Conservation (phyloP, 2,797 vertebrate genomes). For the Sebastiscus albofasciatus region DNA sequence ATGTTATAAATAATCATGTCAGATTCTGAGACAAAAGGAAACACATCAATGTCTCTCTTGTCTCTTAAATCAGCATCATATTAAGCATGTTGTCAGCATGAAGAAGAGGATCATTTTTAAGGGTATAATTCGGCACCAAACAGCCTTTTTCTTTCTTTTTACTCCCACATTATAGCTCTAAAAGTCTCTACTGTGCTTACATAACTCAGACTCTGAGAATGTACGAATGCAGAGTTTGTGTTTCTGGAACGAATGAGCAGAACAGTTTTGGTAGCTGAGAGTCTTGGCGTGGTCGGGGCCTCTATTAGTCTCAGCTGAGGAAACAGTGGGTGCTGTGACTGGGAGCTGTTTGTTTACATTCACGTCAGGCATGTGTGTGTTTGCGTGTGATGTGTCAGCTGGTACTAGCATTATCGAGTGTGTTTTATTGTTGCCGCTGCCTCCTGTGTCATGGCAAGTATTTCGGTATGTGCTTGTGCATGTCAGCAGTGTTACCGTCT, state of each 20-base stretch:
- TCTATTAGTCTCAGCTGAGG: slow-evolving; percentile 59
- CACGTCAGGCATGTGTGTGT: slow-evolving; percentile 52
- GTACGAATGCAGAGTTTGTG: not conserved
- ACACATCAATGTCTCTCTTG: not conserved
- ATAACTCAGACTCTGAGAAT: slow-evolving; percentile 26
- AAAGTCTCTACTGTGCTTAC: not conserved
- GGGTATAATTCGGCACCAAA: not conserved
- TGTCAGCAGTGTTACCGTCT: not conserved
- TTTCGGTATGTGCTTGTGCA: slow-evolving; percentile 11
- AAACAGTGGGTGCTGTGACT: slow-evolving; percentile 52
- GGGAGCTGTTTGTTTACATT: slow-evolving; percentile 57
- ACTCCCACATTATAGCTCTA: not conserved
- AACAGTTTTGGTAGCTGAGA: slow-evolving; percentile 43
- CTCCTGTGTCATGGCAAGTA: slow-evolving; percentile 52
- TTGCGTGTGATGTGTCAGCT: slow-evolving; percentile 59
- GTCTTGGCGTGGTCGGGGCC: slow-evolving; percentile 5
- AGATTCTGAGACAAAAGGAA: not conserved
- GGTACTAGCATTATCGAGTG: slow-evolving; percentile 38
- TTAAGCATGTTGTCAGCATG: not conserved
- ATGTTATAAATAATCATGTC: not conserved
- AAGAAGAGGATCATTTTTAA: not conserved
- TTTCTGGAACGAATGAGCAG: slow-evolving; percentile 36
- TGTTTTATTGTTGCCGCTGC: slow-evolving; percentile 36
- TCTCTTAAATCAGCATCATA: not conserved
- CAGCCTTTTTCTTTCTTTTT: not conserved